Conservation (phyloP, 1,140 invertebrate genomes). For the Bombus waltoni region DNA sequence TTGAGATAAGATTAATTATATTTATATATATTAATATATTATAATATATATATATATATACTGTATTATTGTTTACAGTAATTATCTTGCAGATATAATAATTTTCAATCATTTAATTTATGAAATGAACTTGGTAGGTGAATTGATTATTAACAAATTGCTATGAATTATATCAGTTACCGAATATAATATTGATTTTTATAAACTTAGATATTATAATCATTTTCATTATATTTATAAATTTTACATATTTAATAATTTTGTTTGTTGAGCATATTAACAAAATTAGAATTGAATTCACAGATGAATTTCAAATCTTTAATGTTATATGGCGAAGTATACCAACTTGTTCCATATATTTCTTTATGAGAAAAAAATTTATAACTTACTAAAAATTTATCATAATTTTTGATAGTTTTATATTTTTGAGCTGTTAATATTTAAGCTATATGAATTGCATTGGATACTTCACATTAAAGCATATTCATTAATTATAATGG, state of each 20-base stretch:
- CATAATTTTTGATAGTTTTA: conserved; percentile 46
- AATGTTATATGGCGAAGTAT: conserved; percentile 9
- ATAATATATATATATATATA: conserved; percentile 13
- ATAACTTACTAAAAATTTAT: conserved; percentile 15
- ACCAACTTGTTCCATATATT: conserved; percentile 20
- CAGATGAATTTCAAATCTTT: conserved; percentile 11
- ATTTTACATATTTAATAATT: conserved; percentile 12
- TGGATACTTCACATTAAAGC: conserved; percentile 73
- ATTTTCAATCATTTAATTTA: conserved; percentile 27
- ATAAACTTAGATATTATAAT: conserved; percentile 3
- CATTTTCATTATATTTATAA: conserved; percentile 19
- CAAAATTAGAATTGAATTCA: conserved; percentile 19
- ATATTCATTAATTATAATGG: conserved; percentile 79
- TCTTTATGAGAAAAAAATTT: conserved; percentile 29
- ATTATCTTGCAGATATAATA: conserved; percentile 26
- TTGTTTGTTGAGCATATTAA: conserved; percentile 21
- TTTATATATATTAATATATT: conserved; percentile 29
- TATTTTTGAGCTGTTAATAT: conserved; percentile 63
- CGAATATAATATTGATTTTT: conserved; percentile 21
- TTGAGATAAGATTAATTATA: conserved; percentile 12
- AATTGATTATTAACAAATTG: conserved; percentile 28
- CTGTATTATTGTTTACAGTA: not conserved
- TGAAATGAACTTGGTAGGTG: conserved; percentile 38
- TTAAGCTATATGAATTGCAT: conserved; percentile 67
- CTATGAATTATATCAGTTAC: conserved; percentile 25